Percentiles rank a stretch among this genome's conserved stretches.
These are phyloP conservation scores for Drosophila subquinaria DNA, from an alignment of 2,888 invertebrate genomes.

Conservation along the genomic window DNA sequence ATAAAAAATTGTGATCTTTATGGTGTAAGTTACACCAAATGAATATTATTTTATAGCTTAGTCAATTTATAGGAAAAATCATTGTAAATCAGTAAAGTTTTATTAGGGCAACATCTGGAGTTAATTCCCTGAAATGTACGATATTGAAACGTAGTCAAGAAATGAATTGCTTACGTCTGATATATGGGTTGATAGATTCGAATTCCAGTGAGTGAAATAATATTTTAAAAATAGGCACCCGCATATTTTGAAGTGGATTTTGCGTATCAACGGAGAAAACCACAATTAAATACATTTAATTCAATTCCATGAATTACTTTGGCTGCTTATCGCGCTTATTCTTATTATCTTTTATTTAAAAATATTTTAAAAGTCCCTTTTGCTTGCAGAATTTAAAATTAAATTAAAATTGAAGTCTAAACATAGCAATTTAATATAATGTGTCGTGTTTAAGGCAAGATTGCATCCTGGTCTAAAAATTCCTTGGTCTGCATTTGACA, in stretches of 20 bases:
- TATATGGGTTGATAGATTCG: slow-evolving; percentile 16
- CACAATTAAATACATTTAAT: slow-evolving; percentile 20
- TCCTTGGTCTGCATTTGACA: slow-evolving; percentile 52
- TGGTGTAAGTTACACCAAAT: too few relatives aligned
- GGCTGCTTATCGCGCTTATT: slow-evolving; percentile 3
- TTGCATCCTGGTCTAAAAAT: slow-evolving; percentile 41
- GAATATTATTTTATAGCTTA: neutral
- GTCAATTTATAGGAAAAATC: neutral
- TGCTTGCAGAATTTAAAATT: slow-evolving; percentile 1
- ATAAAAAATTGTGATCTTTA: too few relatives aligned
- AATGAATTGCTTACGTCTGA: neutral
- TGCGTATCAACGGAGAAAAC: neutral
- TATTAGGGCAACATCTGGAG: neutral
- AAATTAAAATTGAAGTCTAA: slow-evolving; percentile 4
- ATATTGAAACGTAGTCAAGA: neutral
- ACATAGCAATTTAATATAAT: slow-evolving; percentile 37
- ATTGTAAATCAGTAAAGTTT: neutral
- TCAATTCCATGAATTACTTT: slow-evolving; percentile 21
- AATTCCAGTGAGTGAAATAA: slow-evolving; percentile 1
- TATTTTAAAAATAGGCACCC: slow-evolving; percentile 21
- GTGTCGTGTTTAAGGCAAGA: slow-evolving; percentile 36
- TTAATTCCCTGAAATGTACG: neutral
- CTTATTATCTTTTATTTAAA: slow-evolving; percentile 4
- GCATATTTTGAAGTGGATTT: slow-evolving; percentile 24
- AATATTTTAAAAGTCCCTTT: neutral